These are phyloP conservation scores for Pogonocherus hispidulus DNA, from an alignment of 2,888 invertebrate genomes.

Conservation along the genomic window DNA sequence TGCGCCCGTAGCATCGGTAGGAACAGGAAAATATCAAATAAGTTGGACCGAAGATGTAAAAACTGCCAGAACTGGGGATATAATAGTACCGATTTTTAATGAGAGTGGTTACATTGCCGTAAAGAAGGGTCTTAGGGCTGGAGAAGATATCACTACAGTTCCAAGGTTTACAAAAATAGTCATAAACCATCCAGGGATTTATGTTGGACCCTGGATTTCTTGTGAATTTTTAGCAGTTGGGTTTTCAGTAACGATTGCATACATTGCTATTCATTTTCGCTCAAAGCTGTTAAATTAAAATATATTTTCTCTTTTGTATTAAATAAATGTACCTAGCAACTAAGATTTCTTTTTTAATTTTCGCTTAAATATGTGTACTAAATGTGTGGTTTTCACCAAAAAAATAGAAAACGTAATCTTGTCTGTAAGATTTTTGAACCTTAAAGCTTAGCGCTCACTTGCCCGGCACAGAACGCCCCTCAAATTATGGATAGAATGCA, in stretches of 20 bases:
- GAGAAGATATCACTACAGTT: constrained; percentile 76
- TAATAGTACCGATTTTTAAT: constrained; percentile 84
- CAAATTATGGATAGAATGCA: too few species aligned
- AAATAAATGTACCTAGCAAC: too few species aligned
- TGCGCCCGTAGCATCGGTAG: constrained; percentile 82
- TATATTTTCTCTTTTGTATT: not conserved
- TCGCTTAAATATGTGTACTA: too few species aligned
- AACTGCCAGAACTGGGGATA: constrained; percentile 83
- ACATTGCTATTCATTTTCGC: constrained; percentile 86
- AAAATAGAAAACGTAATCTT: too few species aligned
- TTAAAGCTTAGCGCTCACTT: too few species aligned
- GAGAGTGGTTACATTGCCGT: constrained; percentile 90
- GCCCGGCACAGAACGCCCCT: too few species aligned
- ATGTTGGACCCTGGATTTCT: constrained; percentile 90
- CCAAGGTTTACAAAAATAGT: constrained; percentile 79
- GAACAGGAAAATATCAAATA: constrained; percentile 86
- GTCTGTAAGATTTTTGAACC: too few species aligned
- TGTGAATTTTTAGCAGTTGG: constrained; percentile 88
- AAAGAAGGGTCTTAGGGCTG: constrained; percentile 82
- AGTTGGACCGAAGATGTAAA: constrained; percentile 92
- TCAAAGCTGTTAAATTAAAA: constrained; percentile 72
- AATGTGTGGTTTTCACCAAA: too few species aligned
- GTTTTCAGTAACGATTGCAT: constrained; percentile 82
- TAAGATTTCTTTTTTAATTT: too few species aligned
- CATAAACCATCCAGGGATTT: constrained; percentile 81